These are phyloP conservation scores for Nothoprocta perdicaria DNA, from an alignment of 2,113 vertebrate species.

Conservation along the genomic window DNA sequence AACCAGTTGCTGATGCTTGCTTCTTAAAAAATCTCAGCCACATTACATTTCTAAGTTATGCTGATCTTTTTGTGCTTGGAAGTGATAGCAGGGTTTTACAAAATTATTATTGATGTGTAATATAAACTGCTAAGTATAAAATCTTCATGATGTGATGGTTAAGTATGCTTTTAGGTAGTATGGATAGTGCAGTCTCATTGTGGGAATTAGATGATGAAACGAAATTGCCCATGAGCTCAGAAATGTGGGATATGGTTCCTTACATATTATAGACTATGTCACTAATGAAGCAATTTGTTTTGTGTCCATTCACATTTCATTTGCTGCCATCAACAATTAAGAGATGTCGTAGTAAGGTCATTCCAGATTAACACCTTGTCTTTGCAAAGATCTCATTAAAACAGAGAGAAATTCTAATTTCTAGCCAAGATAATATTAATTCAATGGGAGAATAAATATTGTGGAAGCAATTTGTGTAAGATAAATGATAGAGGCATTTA, in stretches of 20 bases:
- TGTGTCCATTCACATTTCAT: conserved; percentile 77
- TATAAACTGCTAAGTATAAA: neutral
- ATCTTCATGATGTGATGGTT: conserved; percentile 16
- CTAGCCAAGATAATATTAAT: conserved; percentile 44
- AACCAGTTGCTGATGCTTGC: neutral
- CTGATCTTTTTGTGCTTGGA: neutral
- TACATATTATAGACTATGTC: conserved; percentile 56
- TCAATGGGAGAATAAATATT: conserved; percentile 55
- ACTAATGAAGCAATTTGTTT: conserved; percentile 83
- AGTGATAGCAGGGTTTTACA: neutral
- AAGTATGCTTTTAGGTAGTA: conserved; percentile 1
- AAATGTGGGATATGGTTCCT: conserved; percentile 63
- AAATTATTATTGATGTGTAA: neutral
- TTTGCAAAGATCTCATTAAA: conserved; percentile 68
- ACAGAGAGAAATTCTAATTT: conserved; percentile 62
- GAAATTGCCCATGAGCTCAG: conserved; percentile 61
- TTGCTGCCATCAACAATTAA: conserved; percentile 78
- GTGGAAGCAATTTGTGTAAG: conserved; percentile 26
- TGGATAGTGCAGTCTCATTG: conserved; percentile 24
- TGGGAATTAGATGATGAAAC: conserved; percentile 68
- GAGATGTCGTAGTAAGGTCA: conserved; percentile 63
- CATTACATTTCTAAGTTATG: neutral
- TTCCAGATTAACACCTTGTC: conserved; percentile 72
- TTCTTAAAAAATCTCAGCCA: neutral
- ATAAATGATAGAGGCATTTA: neutral